Conservation (phyloP, 2,797 vertebrate species). For the Oryzias sinensis region DNA sequence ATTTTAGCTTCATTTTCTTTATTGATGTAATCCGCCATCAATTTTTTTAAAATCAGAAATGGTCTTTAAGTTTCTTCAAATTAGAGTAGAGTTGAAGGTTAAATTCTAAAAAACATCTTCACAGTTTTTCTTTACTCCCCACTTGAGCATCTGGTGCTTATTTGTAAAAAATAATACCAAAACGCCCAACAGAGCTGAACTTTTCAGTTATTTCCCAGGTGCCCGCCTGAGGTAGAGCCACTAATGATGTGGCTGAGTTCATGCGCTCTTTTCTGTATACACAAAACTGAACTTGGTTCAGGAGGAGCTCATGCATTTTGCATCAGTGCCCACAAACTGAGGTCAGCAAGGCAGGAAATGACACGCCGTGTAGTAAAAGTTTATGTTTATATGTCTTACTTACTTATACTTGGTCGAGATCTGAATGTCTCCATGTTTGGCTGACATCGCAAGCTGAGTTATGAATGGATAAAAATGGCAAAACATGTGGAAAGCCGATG, state of each 20-base stretch:
- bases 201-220: slow-evolving; percentile 43
- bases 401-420: too few relatives aligned
- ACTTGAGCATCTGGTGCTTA: slow-evolving; percentile 38
- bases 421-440: too few relatives aligned
- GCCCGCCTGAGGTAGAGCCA: slow-evolving; percentile 24
- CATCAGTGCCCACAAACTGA: slow-evolving; percentile 19
- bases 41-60: too few relatives aligned
- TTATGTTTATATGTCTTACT: slow-evolving; percentile 9
- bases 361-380: slow-evolving; percentile 3
- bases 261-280: slow-evolving; percentile 22
- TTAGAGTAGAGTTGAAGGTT: too few relatives aligned
- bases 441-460: too few relatives aligned
- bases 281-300: slow-evolving; percentile 26
- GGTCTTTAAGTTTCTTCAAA: too few relatives aligned
- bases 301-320: slow-evolving; percentile 34
- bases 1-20: too few relatives aligned
- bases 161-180: slow-evolving; percentile 33
- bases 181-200: slow-evolving; percentile 39
- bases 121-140: slow-evolving; percentile 14
- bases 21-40: too few relatives aligned
- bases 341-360: slow-evolving; percentile 11
- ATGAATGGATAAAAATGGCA: too few relatives aligned
- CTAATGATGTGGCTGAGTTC: slow-evolving; percentile 39
- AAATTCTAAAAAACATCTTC: background rate
- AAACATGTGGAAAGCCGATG: too few relatives aligned